These are phyloP conservation scores for Drosophila mulleri DNA, from an alignment of 2,888 invertebrate genomes.

Conservation along the genomic window DNA sequence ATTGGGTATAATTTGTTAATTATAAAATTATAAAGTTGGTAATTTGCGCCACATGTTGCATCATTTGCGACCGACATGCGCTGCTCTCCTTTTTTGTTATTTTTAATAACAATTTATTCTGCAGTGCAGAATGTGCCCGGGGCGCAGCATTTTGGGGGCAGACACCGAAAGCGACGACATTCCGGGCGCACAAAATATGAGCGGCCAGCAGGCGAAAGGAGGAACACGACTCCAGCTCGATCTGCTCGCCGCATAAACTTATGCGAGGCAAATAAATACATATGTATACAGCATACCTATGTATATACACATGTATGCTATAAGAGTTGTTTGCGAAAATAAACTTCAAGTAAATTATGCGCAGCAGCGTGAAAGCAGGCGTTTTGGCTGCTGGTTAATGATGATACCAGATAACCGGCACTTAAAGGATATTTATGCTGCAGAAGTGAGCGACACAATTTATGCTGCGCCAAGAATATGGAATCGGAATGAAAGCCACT, in stretches of 20 bases:
- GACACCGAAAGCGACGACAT: conserved; percentile 61
- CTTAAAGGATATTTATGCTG: conserved; percentile 76
- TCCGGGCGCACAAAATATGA: conserved; percentile 65
- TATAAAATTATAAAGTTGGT: conserved; percentile 45
- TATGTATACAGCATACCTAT: background rate
- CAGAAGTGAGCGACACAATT: conserved; percentile 38
- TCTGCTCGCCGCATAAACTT: conserved; percentile 60
- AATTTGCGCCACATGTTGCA: conserved; percentile 49
- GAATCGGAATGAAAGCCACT: conserved; percentile 11
- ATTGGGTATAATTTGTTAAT: conserved; percentile 52
- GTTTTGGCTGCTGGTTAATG: conserved; percentile 70
- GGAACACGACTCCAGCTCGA: conserved; percentile 45
- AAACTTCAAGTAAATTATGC: conserved; percentile 54
- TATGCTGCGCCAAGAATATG: conserved; percentile 30
- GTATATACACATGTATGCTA: background rate
- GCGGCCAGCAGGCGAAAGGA: conserved; percentile 27
- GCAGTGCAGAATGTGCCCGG: conserved; percentile 25
- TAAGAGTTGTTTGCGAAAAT: conserved; percentile 18
- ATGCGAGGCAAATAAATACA: conserved; percentile 39
- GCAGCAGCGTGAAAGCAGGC: conserved; percentile 73
- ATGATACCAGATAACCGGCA: conserved; percentile 74
- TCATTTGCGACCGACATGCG: conserved; percentile 29
- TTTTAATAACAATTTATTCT: conserved; percentile 29
- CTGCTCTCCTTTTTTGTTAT: conserved; percentile 4
- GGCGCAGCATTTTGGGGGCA: conserved; percentile 58